Conservation (phyloP, 2,888 invertebrate genomes). For the Himalopsyche tibetana region DNA sequence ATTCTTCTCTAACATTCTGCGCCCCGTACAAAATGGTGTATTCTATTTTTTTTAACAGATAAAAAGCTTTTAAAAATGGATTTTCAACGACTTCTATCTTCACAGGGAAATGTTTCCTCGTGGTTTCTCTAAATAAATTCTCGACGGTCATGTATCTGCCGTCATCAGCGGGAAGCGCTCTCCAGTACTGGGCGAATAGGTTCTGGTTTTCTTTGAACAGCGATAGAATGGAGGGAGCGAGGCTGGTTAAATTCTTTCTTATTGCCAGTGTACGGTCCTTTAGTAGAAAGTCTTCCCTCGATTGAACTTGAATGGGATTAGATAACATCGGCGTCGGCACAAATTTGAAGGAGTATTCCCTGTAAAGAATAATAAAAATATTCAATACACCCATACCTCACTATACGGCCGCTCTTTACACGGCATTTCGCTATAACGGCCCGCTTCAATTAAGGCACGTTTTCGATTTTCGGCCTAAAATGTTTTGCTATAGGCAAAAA, state of each 20-base stretch:
- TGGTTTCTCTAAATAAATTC: neutral
- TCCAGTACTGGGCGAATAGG: neutral
- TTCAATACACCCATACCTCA: too few relatives aligned
- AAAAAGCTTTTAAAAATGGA: slow-evolving; percentile 51
- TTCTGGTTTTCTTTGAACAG: neutral
- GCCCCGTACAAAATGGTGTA: slow-evolving; percentile 59
- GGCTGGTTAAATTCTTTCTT: neutral
- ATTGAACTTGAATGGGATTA: neutral
- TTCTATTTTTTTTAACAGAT: slow-evolving; percentile 65
- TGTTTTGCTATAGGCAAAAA: too few relatives aligned
- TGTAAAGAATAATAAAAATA: too few relatives aligned
- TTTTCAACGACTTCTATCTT: neutral
- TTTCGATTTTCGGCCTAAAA: too few relatives aligned
- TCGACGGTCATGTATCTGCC: neutral
- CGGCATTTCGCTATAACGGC: too few relatives aligned
- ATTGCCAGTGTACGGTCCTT: neutral
- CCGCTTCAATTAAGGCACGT: too few relatives aligned
- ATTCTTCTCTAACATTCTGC: slow-evolving; percentile 60
- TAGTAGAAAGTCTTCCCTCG: neutral
- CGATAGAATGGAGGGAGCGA: neutral
- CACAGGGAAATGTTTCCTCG: neutral
- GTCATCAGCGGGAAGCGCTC: neutral
- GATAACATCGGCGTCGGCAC: neutral
- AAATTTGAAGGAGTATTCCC: too few relatives aligned
- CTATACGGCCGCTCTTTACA: too few relatives aligned